Evolutionary conservation across 2,113 vertebrate genomes (phyloP), one percentile per base, ranked within the genome.

Genomic region (Zeus faber): DNA sequence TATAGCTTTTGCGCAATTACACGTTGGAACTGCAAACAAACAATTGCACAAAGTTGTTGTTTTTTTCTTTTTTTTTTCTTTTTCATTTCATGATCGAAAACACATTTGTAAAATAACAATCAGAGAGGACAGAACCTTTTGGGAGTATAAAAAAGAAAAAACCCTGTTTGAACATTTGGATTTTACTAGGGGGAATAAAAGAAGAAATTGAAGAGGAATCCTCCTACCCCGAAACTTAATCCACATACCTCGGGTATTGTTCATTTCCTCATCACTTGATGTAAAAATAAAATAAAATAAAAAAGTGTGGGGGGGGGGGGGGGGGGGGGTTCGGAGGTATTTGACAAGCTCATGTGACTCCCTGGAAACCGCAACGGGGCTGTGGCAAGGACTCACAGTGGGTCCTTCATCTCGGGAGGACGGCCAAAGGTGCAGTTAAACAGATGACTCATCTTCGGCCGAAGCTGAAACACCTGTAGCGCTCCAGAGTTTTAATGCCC

Each of bases 251-350:
- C 49, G 41, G 65, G 57, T 54, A 74, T 73, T 79, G 67, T 67
- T 86, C 76, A 87, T 72, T 68, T 83, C 80, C 73, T 80, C 63
- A 54, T 81, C 52, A 39, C 80, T 81, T 74, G 72, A 71, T 49
- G 65, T 61, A 59, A 46, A 66, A 66, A 53, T 10, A 11, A 62
- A 11, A 10, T 1, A 35, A 35, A 35, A 35, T 14, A 35, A 35
- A 14, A 35, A n/a, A 35, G 33, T 10, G 33, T 14, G 13, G 33
- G 33, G 33, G 33, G 5, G 11, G 33, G 33, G 33, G 8, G 31
- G 31, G 13, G 31, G 31, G 8, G 31, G 31, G 8, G 7, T 7
- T 2, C 8, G 31, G 8, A 11, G 7, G 13, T 9, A 13, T 13
- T 9, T 31, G 11, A 31, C 29, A 31, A 5, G 11, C 7, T 5